A percentile compares a stretch with the other conserved stretches of the same genome.
Evolutionary conservation across 1,140 invertebrate species (phyloP).

Genomic region (Belonocnema kinseyi): DNA sequence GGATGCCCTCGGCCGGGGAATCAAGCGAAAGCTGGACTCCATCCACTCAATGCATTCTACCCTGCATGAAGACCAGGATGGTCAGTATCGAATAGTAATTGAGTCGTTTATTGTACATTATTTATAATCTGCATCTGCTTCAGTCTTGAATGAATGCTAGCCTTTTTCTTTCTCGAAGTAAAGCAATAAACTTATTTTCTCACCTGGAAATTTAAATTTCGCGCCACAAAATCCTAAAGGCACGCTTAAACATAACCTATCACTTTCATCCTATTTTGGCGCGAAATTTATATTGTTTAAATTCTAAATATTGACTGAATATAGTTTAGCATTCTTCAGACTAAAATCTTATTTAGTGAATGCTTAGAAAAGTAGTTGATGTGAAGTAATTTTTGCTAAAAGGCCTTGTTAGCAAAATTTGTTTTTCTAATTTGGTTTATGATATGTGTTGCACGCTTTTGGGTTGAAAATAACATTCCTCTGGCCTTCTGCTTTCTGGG

Average conservation of each 20-base stretch:
- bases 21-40: slow-evolving; percentile 76
- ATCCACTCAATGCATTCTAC: slow-evolving; percentile 76
- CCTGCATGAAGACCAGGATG: slow-evolving; percentile 76
- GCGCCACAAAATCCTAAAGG: too few relatives aligned
- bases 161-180: not conserved
- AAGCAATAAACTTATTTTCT: too few relatives aligned
- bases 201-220: too few relatives aligned
- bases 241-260: too few relatives aligned
- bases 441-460: not conserved
- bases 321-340: too few relatives aligned
- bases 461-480: slow-evolving; percentile 7
- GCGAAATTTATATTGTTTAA: too few relatives aligned
- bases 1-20: slow-evolving; percentile 72
- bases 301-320: too few relatives aligned
- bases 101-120: slow-evolving; percentile 58
- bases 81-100: slow-evolving; percentile 75
- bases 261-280: too few relatives aligned
- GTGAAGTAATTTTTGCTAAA: not conserved
- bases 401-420: not conserved
- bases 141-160: not conserved
- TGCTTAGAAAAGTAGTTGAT: too few relatives aligned
- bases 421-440: not conserved
- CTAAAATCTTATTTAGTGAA: too few relatives aligned
- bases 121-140: slow-evolving; percentile 23
- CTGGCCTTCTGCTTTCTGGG: not conserved